Conservation (phyloP, 2,888 invertebrate genomes). For the Tenodera sinensis region DNA sequence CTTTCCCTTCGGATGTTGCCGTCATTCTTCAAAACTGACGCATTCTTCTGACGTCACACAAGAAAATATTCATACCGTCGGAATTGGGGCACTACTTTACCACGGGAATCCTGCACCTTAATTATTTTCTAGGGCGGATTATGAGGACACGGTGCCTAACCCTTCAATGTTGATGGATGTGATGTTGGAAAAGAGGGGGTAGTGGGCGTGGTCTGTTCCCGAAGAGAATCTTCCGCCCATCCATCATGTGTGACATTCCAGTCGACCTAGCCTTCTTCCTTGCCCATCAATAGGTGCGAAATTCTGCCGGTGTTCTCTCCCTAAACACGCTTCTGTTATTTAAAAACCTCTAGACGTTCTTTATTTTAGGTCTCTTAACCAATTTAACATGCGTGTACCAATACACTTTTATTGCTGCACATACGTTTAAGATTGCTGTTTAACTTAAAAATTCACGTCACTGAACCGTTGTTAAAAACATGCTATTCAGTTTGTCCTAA, state of each 20-base stretch:
- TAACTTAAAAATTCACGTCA: too few species aligned
- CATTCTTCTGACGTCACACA: background rate
- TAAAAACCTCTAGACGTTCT: too few species aligned
- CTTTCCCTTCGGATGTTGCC: background rate
- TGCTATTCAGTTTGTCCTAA: too few species aligned
- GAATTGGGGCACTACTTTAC: background rate
- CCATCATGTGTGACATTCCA: conserved; percentile 1
- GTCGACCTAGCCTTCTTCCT: background rate
- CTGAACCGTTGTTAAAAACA: too few species aligned
- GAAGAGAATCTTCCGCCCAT: conserved; percentile 16
- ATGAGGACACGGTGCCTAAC: background rate
- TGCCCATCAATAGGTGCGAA: background rate
- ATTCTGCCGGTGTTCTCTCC: background rate
- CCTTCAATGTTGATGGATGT: conserved; percentile 20
- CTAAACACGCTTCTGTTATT: background rate
- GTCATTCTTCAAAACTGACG: background rate
- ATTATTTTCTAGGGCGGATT: background rate
- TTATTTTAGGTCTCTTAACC: too few species aligned
- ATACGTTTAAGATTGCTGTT: too few species aligned
- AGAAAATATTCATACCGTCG: background rate
- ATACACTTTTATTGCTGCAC: too few species aligned
- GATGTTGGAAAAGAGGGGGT: background rate
- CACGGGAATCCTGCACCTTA: background rate
- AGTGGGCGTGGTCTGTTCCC: background rate
- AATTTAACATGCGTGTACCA: too few species aligned